Conservation (phyloP, 2,797 vertebrate species). For the Meriones psammophilus region DNA sequence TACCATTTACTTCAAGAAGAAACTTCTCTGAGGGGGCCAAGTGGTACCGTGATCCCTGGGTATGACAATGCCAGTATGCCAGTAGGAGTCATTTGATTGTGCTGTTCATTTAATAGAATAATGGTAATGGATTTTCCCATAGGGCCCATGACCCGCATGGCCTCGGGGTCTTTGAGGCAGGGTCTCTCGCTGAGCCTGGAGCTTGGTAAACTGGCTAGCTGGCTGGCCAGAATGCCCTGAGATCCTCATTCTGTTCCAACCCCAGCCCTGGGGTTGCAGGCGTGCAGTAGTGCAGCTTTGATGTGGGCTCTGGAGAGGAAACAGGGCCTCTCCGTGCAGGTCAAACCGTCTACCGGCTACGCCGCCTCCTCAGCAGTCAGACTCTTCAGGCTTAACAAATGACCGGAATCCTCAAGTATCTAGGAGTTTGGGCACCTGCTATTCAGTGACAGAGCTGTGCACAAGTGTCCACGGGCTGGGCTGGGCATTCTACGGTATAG, state of each 20-base stretch:
- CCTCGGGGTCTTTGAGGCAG: background rate
- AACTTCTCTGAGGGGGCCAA: background rate
- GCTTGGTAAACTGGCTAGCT: background rate
- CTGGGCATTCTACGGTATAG: accelerated
- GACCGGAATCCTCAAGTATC: accelerated
- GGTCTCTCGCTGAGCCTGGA: background rate
- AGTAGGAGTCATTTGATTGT: background rate
- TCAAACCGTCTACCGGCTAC: background rate
- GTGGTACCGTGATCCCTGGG: background rate
- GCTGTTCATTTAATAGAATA: background rate
- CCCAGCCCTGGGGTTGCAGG: background rate
- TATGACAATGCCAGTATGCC: too few species aligned
- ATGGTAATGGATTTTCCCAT: background rate
- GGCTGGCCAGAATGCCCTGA: background rate
- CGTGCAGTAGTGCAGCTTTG: background rate
- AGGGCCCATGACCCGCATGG: background rate
- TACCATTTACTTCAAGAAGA: background rate
- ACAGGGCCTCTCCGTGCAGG: background rate
- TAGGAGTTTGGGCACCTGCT: background rate
- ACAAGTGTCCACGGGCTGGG: accelerated
- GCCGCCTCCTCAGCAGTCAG: background rate
- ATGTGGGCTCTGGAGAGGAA: background rate
- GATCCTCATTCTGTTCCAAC: background rate
- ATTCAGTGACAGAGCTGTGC: background rate
- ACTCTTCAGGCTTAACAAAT: background rate